These are phyloP conservation scores for Ophion obscuratus DNA, from an alignment of 2,888 invertebrate genomes.

Conservation along the genomic window DNA sequence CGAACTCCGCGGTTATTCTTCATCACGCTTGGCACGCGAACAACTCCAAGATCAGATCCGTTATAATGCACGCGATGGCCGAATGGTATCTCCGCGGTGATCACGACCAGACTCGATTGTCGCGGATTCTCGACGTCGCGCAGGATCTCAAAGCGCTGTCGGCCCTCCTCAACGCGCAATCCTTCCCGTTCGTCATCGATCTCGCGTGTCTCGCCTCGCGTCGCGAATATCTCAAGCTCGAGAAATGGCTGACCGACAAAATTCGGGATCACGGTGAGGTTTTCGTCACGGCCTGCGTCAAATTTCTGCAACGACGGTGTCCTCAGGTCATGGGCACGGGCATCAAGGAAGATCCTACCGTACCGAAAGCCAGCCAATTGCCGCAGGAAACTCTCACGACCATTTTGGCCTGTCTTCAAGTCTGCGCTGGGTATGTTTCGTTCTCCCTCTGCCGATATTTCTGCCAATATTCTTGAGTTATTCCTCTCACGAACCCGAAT, in stretches of 20 bases:
- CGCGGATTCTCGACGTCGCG: slow-evolving; percentile 97
- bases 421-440: slow-evolving; percentile 84
- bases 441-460: not conserved
- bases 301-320: slow-evolving; percentile 94
- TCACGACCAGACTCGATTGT: slow-evolving; percentile 96
- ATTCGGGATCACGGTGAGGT: slow-evolving; percentile 97
- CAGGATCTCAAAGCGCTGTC: slow-evolving; percentile 97
- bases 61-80: slow-evolving; percentile 98
- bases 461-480: no score
- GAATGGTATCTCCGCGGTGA: slow-evolving; percentile 98
- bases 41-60: slow-evolving; percentile 89
- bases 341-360: slow-evolving; percentile 91
- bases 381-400: slow-evolving; percentile 96
- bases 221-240: slow-evolving; percentile 97
- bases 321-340: slow-evolving; percentile 93
- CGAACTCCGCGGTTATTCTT: slow-evolving; percentile 97
- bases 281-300: slow-evolving; percentile 94
- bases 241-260: slow-evolving; percentile 99
- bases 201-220: slow-evolving; percentile 98
- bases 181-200: slow-evolving; percentile 98
- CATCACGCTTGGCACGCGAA: slow-evolving; percentile 98
- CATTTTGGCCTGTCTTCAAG: slow-evolving; percentile 94
- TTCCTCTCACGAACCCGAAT: no score
- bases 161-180: slow-evolving; percentile 94
- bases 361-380: slow-evolving; percentile 94